Conservation (phyloP, 2,888 invertebrate genomes). For the Netelia fuscicornis region DNA sequence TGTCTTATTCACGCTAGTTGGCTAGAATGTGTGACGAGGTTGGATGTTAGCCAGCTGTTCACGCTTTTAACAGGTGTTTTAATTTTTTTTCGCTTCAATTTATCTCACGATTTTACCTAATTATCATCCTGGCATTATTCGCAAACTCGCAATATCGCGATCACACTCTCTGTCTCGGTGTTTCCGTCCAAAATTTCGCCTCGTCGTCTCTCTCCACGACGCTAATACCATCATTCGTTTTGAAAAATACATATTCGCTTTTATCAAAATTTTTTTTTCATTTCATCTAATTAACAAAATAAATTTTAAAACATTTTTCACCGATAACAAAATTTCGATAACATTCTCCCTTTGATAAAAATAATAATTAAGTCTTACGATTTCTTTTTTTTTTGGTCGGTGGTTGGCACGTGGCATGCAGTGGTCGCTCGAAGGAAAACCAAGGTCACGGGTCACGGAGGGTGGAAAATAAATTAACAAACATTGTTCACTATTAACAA, state of each 20-base stretch:
- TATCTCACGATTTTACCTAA: conserved; percentile 49
- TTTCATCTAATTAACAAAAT: background rate
- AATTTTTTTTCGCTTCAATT: conserved; percentile 7
- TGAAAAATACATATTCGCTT: too few relatives aligned
- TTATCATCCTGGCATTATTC: conserved; percentile 52
- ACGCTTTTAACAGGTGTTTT: conserved; percentile 64
- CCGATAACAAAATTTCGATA: background rate
- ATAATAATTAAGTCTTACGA: too few relatives aligned
- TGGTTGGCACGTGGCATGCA: too few relatives aligned
- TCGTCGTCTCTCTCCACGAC: too few relatives aligned
- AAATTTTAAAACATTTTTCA: background rate
- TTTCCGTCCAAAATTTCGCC: too few relatives aligned
- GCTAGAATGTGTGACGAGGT: conserved; percentile 21
- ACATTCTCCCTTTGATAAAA: too few relatives aligned
- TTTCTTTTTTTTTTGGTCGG: too few relatives aligned
- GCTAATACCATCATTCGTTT: too few relatives aligned
- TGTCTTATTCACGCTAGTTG: conserved; percentile 40
- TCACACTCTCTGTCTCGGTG: too few relatives aligned
- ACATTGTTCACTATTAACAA: background rate
- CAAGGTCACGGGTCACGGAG: too few relatives aligned
- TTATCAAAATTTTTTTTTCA: too few relatives aligned
- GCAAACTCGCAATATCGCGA: background rate
- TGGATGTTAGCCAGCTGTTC: conserved; percentile 61
- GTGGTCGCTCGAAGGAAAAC: too few relatives aligned
- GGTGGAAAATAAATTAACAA: background rate